Evolutionary conservation across 1,140 invertebrate species (phyloP), one percentile per base, ranked within the genome.

Genomic region (Diabrotica undecimpunctata): DNA sequence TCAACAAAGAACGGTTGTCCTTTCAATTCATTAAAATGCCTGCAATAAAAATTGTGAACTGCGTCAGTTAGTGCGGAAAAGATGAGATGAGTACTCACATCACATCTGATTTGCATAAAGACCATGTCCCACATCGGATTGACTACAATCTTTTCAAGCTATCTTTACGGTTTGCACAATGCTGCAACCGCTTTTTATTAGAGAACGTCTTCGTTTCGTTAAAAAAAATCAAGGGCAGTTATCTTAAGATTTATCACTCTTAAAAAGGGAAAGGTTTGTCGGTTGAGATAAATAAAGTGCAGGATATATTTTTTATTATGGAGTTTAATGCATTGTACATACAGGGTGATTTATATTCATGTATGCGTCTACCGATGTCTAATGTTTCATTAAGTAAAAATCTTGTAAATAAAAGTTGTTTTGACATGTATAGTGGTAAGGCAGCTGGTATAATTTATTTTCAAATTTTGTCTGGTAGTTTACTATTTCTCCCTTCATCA

Each of bases 111-210:
- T 46, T 46, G 41, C 41, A 46, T 46, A 46, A 46, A 46, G 41
- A 46, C 41, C 41, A 46, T 46, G 41, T 46, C 41, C 41, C 41
- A 46, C 41, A 46, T 46, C 3, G 41, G 41, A 46, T 46, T 46
- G n/a, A 46, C 41, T 46, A 46, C 41, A 46, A 46, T 46, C 41
- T 46, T 8, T n/a, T 10, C 8, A 8, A 46, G n/a, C 41, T 46
- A 46, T 46, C 41, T 46, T 46, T 46, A 46, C 41, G 41, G 41
- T 46, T 46, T 46, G 41, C 41, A 46, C 41, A 46, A 46, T 46
- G 41, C n/a, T 46, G 41, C n/a, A 46, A 46, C 25, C n/a, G 41
- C n/a, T 46, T 46, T 46, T 46, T 46, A 46, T 46, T 46, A 46
- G 41, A 46, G 41, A 46, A 46, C 41, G 41, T 46, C 41, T 46